Base-by-base conservation (phyloP, 64 coral and sea anemone species). In the Pocillopora verrucosa region DNA sequence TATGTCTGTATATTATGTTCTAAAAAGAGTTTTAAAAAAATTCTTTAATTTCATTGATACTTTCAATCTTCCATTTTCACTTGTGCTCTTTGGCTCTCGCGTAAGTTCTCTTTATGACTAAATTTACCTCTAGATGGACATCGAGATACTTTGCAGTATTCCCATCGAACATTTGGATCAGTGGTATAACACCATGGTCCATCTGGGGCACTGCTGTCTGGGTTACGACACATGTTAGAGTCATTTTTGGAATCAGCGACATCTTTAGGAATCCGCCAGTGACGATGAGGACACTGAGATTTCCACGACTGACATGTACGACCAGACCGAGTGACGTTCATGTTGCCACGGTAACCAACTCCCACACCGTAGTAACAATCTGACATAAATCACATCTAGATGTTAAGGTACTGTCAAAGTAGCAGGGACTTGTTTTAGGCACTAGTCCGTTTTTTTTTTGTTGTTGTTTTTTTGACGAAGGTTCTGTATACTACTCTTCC, bases 211-310 rank as follows among this genome's bases (percentile, higher is more conserved):
- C 60, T 61, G 73, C 86, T 74, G 41, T 74, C 86, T 19, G 87
- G 87, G 57, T 88, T 88, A 77, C 87, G 87, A 65, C 87, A 88
- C 72, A 30, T 59, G 61, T 88, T 88, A n/a, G 74, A 88, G 11
- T 72, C 87, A 77, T 88, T 77, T 20, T 76, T 35, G 12, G 19
- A 56, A 57, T 88, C 87, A 60, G 73, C 61, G 57, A 80, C 78
- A 45, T 90, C 76, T 72, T 37, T n/a, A 77, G 74, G 67, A 34
- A 56, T 73, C 64, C 79, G 76, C 78, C 76, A 60, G 80, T 98
- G 95, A 58, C 95, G 95, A 63, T 98, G 95, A 91, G 95, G 95
- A 62, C 95, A 94, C 38, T 98, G 95, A 22, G 92, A 91, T 56
- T 72, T 91, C 95, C 95, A 98, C 9, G 79, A 56, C 68, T 98